These are phyloP conservation scores for Avahi laniger DNA, from an alignment of 2,797 vertebrate genomes.

Conservation along the genomic window DNA sequence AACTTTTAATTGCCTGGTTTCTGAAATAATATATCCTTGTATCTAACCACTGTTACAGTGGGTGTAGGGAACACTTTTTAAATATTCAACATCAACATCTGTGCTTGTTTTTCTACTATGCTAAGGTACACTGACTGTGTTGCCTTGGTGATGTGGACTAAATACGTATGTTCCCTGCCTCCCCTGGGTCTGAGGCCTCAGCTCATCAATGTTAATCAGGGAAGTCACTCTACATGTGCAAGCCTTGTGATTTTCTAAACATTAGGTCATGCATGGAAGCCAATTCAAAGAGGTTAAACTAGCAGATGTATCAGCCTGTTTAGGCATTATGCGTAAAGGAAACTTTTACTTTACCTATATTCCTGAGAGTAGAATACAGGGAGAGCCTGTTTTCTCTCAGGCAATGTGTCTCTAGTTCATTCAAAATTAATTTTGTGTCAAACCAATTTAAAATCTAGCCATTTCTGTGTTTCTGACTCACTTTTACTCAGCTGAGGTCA, in stretches of 20 bases:
- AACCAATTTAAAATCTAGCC: not conserved
- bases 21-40: conserved; percentile 52
- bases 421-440: conserved; percentile 59
- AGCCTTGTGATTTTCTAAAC: conserved; percentile 41
- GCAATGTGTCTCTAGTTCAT: conserved; percentile 34
- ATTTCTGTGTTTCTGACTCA: conserved; percentile 34
- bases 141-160: conserved; percentile 61
- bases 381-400: conserved; percentile 32
- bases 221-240: not conserved
- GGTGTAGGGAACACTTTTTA: conserved; percentile 43
- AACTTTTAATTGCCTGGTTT: conserved; percentile 51
- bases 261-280: not conserved
- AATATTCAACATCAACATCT: conserved; percentile 66
- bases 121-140: conserved; percentile 57
- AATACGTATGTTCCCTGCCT: conserved; percentile 47
- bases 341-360: conserved; percentile 43
- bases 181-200: conserved; percentile 10
- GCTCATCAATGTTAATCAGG: conserved; percentile 20
- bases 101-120: conserved; percentile 63
- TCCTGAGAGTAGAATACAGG: conserved; percentile 27
- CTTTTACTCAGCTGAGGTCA: conserved; percentile 42
- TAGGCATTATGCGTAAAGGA: not conserved
- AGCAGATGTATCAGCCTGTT: conserved; percentile 26
- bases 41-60: conserved; percentile 35
- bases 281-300: conserved; percentile 41